Evolutionary conservation across 2,113 vertebrate genomes (phyloP).

Genomic region (Hydrochoerus hydrochaeris): DNA sequence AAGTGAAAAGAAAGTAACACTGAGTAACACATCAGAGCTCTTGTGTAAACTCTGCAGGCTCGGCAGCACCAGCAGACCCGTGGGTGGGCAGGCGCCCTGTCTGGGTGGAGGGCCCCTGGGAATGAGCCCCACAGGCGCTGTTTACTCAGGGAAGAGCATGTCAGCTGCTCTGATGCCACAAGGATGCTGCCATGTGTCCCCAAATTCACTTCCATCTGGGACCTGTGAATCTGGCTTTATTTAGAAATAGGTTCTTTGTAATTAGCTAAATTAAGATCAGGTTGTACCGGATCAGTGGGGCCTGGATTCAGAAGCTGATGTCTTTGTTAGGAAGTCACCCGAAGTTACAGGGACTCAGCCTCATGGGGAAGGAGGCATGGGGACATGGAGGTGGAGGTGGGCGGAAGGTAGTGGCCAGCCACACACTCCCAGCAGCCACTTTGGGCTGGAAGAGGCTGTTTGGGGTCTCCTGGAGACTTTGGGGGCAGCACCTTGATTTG

Average conservation of each 20-base stretch:
- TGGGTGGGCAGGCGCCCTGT: background rate
- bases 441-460: background rate
- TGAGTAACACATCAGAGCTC: background rate
- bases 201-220: background rate
- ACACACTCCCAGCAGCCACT: background rate
- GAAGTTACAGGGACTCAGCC: background rate
- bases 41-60: background rate
- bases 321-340: background rate
- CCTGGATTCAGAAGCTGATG: background rate
- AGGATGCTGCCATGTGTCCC: background rate
- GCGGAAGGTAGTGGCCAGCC: background rate
- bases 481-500: background rate
- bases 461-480: background rate
- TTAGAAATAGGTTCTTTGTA: background rate
- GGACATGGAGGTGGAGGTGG: background rate
- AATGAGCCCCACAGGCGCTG: background rate
- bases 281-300: background rate
- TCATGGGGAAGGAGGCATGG: background rate
- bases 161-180: background rate
- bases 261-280: background rate
- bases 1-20: background rate
- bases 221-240: background rate
- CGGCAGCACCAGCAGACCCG: too few relatives aligned
- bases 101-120: background rate
- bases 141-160: background rate